phyloP scores from a whole-genome alignment of 2,888 invertebrate species.

The Eupithecia subfuscata region DNA sequence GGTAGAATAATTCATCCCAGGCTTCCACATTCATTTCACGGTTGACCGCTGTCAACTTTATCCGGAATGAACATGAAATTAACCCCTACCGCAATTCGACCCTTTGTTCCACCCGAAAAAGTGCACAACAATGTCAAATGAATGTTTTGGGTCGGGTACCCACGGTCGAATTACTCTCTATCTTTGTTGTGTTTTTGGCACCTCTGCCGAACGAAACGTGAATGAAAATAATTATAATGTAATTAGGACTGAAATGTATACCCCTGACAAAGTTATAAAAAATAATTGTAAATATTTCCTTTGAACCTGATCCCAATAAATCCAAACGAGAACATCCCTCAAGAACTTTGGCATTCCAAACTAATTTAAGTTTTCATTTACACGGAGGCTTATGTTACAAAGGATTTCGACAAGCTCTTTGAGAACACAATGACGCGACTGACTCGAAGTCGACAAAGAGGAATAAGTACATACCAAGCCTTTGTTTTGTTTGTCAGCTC shows the following conservation, averaged over 20 bases:
- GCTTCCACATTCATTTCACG: conserved; percentile 46
- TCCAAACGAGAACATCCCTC: conserved; percentile 22
- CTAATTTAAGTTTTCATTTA: conserved; percentile 74
- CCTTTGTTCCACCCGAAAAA: conserved; percentile 46
- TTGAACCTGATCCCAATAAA: conserved; percentile 23
- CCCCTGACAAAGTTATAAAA: not conserved
- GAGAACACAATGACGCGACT: conserved; percentile 56
- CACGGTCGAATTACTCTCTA: conserved; percentile 33
- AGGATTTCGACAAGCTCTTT: conserved; percentile 65
- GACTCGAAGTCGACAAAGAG: conserved; percentile 56
- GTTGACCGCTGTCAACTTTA: conserved; percentile 49
- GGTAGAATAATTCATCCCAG: conserved; percentile 29
- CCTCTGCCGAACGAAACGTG: not conserved
- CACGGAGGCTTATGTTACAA: conserved; percentile 64
- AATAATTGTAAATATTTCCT: conserved; percentile 12
- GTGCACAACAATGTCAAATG: conserved; percentile 43
- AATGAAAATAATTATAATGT: not conserved
- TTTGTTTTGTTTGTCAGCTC: conserved; percentile 63
- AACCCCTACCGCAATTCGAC: conserved; percentile 46
- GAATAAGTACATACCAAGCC: conserved; percentile 46
- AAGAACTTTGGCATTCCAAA: conserved; percentile 51
- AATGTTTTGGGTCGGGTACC: conserved; percentile 38
- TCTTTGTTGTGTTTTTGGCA: conserved; percentile 28
- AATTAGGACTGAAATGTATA: not conserved
- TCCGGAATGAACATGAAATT: conserved; percentile 45